Conservation (phyloP, 1,140 invertebrate genomes). For the Hesperophylax magnus region DNA sequence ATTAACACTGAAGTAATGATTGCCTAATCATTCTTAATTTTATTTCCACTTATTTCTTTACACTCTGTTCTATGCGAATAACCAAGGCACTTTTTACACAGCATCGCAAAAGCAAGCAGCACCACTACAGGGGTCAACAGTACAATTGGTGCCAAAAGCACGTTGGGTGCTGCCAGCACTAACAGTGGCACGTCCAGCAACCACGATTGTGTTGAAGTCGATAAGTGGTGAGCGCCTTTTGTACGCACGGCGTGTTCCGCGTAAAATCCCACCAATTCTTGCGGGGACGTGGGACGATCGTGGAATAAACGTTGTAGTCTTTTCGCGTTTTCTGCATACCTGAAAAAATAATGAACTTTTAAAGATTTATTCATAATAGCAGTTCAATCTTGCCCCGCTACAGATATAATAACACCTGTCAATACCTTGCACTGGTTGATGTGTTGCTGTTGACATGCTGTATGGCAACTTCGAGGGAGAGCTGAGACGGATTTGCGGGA, state of each 20-base stretch:
- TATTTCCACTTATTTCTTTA: not conserved
- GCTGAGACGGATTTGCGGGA: too few species aligned
- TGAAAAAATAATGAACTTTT: not conserved
- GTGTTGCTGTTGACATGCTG: too few species aligned
- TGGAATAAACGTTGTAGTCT: slow-evolving; percentile 1
- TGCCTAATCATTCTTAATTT: not conserved
- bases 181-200: slow-evolving; percentile 19
- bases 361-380: not conserved
- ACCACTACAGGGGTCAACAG: not conserved
- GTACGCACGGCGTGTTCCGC: slow-evolving; percentile 41
- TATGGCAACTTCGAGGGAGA: too few species aligned
- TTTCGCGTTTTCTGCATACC: slow-evolving; percentile 13
- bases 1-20: too few species aligned
- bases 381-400: too few species aligned
- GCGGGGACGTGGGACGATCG: slow-evolving; percentile 42
- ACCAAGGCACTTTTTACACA: not conserved
- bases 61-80: not conserved
- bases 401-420: too few species aligned
- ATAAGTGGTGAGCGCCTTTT: slow-evolving; percentile 41
- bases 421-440: too few species aligned
- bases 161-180: not conserved
- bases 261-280: slow-evolving; percentile 39
- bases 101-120: not conserved
- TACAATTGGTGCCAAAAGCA: not conserved
- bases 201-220: slow-evolving; percentile 1